Evolutionary conservation across 64 coral and sea anemone species (phyloP), one percentile per base, ranked within the genome.

Genomic region (Porites lutea): DNA sequence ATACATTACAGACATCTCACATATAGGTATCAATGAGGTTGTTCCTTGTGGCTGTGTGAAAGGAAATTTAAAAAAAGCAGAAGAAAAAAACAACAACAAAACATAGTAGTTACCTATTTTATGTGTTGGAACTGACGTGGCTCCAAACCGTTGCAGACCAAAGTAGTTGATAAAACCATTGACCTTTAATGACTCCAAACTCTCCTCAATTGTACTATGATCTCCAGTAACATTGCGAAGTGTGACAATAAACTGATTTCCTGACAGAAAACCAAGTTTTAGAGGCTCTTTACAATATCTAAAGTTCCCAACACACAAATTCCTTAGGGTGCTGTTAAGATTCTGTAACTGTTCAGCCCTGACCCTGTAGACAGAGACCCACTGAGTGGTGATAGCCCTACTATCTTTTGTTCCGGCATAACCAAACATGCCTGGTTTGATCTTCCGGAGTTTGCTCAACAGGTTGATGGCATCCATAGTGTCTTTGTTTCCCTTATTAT

Each of bases 341-440:
- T 74, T 80, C 58, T 88, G 80, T 23, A 98, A 27, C 6, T 86
- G 78, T 23, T 95, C 79, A 65, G 93, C 93, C 13, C 78, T 81
- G 4, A 98, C 91, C 72, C 88, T 86, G 64, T 88, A 98, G 3
- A 85, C 90, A 43, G 89, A 95, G 13, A 98, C 91, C 27, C 89
- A 72, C 48, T 98, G 96, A 2, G 90, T 88, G 6, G 96, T 98
- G 9, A 98, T 82, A 0, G 93, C 96, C 52, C 96, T 82, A 14
- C 96, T 87, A 71, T 98, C 96, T 75, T 98, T 98, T 52, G 96
- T 98, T 74, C 96, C 96, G 64, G 96, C 96, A 83, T 95, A 98
- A 19, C 88, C 82, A 91, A 98, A 98, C 37, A 47, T 52, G 5
- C 93, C 90, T 48, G 90, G 62, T 52, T 93, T 98, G 43, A 95